These are phyloP conservation scores for Cariama cristata DNA, from an alignment of 2,113 vertebrate species.

Conservation along the genomic window DNA sequence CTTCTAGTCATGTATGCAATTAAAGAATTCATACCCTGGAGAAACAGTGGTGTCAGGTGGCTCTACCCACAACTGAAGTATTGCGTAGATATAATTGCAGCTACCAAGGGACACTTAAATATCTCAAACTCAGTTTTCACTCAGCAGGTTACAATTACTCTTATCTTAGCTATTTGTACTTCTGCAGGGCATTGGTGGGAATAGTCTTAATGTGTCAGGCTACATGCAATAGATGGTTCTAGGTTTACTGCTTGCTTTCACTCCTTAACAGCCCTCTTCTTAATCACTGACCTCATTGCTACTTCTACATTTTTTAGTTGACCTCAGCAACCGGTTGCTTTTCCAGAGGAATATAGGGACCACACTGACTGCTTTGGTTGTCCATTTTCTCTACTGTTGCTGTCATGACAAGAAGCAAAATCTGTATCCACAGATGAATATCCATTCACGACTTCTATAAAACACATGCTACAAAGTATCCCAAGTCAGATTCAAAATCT, in stretches of 20 bases:
- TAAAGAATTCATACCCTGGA: constrained; percentile 10
- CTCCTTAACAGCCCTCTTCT: not conserved
- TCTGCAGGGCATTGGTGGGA: not conserved
- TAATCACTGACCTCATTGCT: not conserved
- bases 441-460: not conserved
- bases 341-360: not conserved
- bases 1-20: not conserved
- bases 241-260: not conserved
- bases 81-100: not conserved
- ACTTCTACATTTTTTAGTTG: not conserved
- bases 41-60: not conserved
- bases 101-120: not conserved
- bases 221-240: not conserved
- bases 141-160: not conserved
- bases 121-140: constrained; percentile 11
- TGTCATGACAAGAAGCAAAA: not conserved
- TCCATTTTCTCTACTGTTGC: not conserved
- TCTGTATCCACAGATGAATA: not conserved
- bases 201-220: not conserved
- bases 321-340: not conserved
- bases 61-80: not conserved
- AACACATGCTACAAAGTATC: not conserved
- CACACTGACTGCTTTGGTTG: not conserved
- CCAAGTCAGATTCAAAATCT: not conserved
- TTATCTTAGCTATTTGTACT: not conserved